Evolutionary conservation across 1,140 invertebrate genomes (phyloP), one percentile per base, ranked within the genome.

Genomic region (Diabrotica virgifera): DNA sequence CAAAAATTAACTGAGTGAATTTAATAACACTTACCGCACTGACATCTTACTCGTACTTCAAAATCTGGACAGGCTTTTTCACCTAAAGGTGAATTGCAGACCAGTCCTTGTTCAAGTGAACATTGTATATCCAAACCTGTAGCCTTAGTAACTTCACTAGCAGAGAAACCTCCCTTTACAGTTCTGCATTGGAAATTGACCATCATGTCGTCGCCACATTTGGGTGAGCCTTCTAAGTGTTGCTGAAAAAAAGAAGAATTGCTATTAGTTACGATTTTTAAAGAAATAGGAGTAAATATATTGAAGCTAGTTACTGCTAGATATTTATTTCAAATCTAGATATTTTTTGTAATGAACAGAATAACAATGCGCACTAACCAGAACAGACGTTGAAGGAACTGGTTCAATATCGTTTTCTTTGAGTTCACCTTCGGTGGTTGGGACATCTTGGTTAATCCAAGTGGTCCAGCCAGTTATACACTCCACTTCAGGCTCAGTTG

Each of bases 51-150:
- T 36, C 88, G 81, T n/a, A 92, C 85, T 76, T 93, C 89, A 77
- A 90, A 92, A 74, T 92, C 89, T 36, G 81, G 77, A 74, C 87
- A 89, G 10, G 80, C 78, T 40, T 77, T 72, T 36, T 74, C 69
- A 8, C 72, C 62, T 36, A 81, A 77, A 4, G 73, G 71, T 24
- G 75, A 66, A 36, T 55, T 81, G 73, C 92, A 95, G 6, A 86
- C 76, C 0, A 94, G 79, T 1, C 92, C 92, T 50, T 82, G 81
- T 68, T 89, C 82, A 14, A 93, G 72, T 70, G 85, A 88, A 74
- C 93, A 95, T 55, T 89, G 84, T 0, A 90, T 89, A 72, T 90
- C 84, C 63, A 92, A 80, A 1, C 87, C 88, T 11, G 88, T 88
- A 64, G 86, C 84, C 73, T 90, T 90, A 0, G 85, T 80, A 5